A percentile compares a stretch with the other conserved stretches of the same genome.
Evolutionary conservation across 2,113 vertebrate genomes (phyloP).

Genomic region (Ciconia boyciana): DNA sequence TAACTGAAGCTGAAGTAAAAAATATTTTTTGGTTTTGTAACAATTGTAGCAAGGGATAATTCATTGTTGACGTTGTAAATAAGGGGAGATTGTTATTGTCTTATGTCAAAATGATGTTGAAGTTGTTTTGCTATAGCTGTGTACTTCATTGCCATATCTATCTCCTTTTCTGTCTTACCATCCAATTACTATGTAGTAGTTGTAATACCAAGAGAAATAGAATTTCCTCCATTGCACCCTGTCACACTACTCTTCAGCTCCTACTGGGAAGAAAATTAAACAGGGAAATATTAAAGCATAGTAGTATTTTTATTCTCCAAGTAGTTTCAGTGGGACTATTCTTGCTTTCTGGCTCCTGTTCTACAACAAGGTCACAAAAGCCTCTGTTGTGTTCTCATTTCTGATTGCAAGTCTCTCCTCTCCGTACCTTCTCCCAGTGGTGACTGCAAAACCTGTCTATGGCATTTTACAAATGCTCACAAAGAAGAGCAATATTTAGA

Average conservation of each 20-base stretch:
- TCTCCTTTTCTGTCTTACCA: not conserved
- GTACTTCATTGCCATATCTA: not conserved
- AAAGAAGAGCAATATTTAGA: not conserved
- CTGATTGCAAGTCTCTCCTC: not conserved
- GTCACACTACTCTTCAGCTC: not conserved
- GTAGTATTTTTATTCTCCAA: not conserved
- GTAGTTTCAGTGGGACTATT: not conserved
- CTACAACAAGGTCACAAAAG: not conserved
- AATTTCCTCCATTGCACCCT: not conserved
- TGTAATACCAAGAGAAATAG: not conserved
- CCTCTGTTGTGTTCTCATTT: not conserved
- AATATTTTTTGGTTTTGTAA: not conserved
- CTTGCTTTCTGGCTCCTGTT: not conserved
- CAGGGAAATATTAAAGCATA: not conserved
- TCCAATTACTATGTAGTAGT: not conserved
- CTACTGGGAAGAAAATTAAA: not conserved
- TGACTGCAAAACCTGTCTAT: not conserved
- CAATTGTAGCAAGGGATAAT: not conserved
- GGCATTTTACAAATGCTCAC: not conserved
- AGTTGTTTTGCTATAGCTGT: not conserved
- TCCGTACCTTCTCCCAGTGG: not conserved
- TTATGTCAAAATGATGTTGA: not conserved
- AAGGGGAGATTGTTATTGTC: not conserved
- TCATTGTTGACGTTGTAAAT: not conserved
- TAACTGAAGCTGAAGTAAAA: slow-evolving; percentile 1